Percentiles rank a stretch among this genome's conserved stretches.
Conservation (phyloP, 2,888 invertebrate genomes). For the Smittia sp. region DNA sequence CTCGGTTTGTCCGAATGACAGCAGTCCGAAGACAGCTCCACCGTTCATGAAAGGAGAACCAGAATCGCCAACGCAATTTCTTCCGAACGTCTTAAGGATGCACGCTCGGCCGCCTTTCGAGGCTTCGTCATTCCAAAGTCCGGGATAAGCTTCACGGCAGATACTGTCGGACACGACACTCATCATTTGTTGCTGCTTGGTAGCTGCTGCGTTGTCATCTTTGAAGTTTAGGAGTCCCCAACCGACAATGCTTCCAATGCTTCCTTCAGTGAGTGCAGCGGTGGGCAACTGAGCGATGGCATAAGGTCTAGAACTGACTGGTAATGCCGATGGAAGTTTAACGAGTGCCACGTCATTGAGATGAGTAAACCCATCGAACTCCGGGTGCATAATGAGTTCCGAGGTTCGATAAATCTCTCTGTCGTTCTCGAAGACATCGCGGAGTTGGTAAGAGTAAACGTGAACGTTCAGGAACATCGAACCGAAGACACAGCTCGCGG, state of each 20-base stretch:
- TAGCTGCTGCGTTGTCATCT: constrained; percentile 24
- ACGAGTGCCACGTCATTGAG: constrained; percentile 21
- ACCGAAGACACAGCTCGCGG: constrained; percentile 9
- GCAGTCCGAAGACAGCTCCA: background rate
- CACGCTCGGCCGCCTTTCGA: background rate
- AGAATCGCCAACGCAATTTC: constrained; percentile 20
- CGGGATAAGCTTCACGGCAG: background rate
- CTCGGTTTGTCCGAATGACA: constrained; percentile 22
- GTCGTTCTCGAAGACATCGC: constrained; percentile 2
- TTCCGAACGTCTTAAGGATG: background rate
- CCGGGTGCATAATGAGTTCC: background rate
- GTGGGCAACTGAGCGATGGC: background rate
- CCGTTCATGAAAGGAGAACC: constrained; percentile 13
- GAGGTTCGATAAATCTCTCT: constrained; percentile 19
- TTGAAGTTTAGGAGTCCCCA: constrained; percentile 21
- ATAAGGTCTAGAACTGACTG: background rate
- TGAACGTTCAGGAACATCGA: constrained; percentile 3
- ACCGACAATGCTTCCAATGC: background rate
- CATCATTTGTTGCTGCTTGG: background rate
- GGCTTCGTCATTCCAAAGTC: background rate
- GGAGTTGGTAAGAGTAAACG: constrained; percentile 6
- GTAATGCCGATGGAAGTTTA: background rate
- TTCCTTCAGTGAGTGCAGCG: background rate
- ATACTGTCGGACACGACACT: background rate
- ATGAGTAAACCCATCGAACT: constrained; percentile 25